A percentile compares a stretch with the other conserved stretches of the same genome.
These are phyloP conservation scores for Macrochelys suwanniensis DNA, from an alignment of 2,797 vertebrate genomes.

Conservation along the genomic window DNA sequence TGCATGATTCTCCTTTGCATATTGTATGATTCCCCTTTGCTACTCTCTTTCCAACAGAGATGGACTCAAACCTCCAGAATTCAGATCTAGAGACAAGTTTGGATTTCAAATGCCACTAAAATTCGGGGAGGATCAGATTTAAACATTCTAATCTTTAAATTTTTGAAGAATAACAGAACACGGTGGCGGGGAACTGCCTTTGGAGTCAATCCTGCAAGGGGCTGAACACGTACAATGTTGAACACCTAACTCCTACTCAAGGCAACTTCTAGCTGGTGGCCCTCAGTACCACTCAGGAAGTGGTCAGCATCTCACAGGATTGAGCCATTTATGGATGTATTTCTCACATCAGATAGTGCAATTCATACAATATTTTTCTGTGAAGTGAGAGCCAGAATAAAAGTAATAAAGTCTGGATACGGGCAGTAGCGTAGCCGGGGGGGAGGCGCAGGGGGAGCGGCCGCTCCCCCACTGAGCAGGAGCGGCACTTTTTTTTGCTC, in stretches of 20 bases:
- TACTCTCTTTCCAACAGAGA: neutral
- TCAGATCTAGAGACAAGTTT: constrained; percentile 22
- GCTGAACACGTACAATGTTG: too few species aligned
- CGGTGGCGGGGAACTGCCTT: neutral
- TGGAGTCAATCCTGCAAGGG: neutral
- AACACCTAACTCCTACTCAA: neutral
- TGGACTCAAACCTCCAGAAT: neutral
- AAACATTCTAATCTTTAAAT: neutral
- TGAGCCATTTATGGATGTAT: neutral
- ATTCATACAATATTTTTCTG: neutral
- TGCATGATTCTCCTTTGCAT: neutral
- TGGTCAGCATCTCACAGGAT: neutral
- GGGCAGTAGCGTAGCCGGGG: neutral
- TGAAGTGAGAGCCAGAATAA: neutral
- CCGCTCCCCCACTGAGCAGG: too few species aligned
- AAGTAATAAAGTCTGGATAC: neutral
- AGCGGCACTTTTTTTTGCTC: too few species aligned
- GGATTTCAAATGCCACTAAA: neutral
- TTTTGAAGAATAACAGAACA: neutral
- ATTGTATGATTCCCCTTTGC: neutral
- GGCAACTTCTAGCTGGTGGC: neutral
- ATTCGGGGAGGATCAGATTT: neutral
- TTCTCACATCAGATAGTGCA: constrained; percentile 18
- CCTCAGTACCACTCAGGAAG: neutral
- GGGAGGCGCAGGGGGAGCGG: too few species aligned